Base-by-base conservation (phyloP, 2,113 vertebrate genomes). In the Neoarius graeffei region DNA sequence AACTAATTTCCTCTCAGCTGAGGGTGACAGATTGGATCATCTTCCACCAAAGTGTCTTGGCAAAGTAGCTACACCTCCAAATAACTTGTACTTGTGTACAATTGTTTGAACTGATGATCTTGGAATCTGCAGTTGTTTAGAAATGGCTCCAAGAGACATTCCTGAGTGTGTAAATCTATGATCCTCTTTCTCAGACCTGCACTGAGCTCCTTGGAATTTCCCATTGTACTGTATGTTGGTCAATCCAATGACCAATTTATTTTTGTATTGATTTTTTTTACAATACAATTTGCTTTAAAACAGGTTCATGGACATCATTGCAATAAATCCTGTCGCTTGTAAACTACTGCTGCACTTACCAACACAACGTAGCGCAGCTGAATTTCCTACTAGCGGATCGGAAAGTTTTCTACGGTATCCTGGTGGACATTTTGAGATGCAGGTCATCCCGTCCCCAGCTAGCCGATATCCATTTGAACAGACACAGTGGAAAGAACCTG, bases 401-500 rank as follows among this genome's bases (percentile, higher is more conserved):
- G 54, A 81, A 25, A 0, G 42, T 35, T 86, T 86, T 60, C 89
- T 93, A 52, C 83, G 88, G 88, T 92, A 94, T 7, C 93, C 92
- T n/a, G 90, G 27, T 15, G 92, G 92, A 89, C 93, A 94, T 83
- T 92, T 85, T 0, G 91, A 52, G 7, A 94, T 52, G 84, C 93
- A 94, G 81, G 86, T 89, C 57, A n/a, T 91, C 50, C 92, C 91
- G 2, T 94, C 88, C 20, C 90, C 91, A 0, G 92, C 89, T 66
- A 93, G 87, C 85, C 52, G 82, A 87, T 86, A 84, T 0, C 94
- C 92, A 0, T 87, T 86, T 0, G 85, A 62, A 87, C 93, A 94
- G 59, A 90, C 91, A 59, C 93, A 94, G 71, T 9, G 86, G 84
- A 92, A 94, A 13, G 93, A 94, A 64, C 93, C 92, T 9, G 91